phyloP scores from a whole-genome alignment of 2,113 vertebrate genomes.

The Tyto alba region DNA sequence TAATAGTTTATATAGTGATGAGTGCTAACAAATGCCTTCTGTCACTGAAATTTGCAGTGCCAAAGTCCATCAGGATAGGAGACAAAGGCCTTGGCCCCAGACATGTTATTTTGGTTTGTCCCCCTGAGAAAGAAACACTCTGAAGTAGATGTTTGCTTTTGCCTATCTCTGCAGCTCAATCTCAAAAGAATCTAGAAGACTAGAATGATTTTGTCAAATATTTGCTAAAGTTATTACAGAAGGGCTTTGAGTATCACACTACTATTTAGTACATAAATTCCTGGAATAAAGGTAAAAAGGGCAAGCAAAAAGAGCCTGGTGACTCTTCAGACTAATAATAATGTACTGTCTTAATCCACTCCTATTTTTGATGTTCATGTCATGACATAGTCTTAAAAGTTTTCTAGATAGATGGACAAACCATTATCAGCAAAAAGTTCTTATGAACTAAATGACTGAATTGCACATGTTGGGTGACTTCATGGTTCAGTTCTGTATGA shows the following conservation, averaged over 20 bases:
- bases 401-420: neutral
- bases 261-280: neutral
- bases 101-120: neutral
- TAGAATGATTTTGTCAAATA: neutral
- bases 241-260: neutral
- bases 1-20: neutral
- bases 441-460: too few relatives aligned
- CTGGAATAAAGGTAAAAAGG: neutral
- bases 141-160: neutral
- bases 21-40: neutral
- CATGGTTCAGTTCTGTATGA: neutral
- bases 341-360: neutral
- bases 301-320: too few relatives aligned
- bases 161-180: neutral
- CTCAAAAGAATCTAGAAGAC: neutral
- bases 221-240: neutral
- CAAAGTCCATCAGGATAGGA: neutral
- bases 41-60: neutral
- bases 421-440: neutral
- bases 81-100: neutral
- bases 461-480: fast-evolving
- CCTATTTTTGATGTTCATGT: neutral
- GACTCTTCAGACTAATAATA: neutral
- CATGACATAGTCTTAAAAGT: neutral
- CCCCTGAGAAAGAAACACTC: neutral